phyloP scores from a whole-genome alignment of 2,888 invertebrate genomes.

The Lottia scabra region DNA sequence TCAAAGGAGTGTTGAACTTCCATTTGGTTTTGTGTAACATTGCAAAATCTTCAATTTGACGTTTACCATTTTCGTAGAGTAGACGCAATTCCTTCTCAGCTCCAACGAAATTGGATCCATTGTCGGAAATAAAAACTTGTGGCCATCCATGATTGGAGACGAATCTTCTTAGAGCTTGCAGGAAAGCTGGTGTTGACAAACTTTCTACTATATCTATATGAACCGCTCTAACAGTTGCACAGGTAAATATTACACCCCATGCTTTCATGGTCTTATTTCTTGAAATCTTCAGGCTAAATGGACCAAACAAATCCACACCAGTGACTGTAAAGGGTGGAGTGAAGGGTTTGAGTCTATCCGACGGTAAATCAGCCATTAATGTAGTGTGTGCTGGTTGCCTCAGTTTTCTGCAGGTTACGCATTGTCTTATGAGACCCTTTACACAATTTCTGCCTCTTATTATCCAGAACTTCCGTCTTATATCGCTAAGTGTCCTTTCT shows the following conservation, averaged over 20 bases:
- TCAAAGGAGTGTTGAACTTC: conserved; percentile 12
- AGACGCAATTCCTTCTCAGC: conserved; percentile 5
- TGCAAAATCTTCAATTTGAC: conserved; percentile 8
- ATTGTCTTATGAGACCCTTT: conserved; percentile 7
- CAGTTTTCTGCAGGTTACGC: not conserved
- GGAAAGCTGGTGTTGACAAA: conserved; percentile 3
- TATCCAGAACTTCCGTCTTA: conserved; percentile 13
- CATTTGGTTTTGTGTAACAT: conserved; percentile 14
- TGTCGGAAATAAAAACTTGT: conserved; percentile 18
- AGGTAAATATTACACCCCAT: conserved; percentile 18
- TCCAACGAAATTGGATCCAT: conserved; percentile 11
- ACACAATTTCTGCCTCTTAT: conserved; percentile 11
- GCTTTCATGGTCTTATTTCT: conserved; percentile 1
- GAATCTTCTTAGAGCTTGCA: not conserved
- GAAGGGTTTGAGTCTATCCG: not conserved
- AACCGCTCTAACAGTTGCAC: conserved; percentile 5
- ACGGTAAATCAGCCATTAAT: conserved; percentile 6
- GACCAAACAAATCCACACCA: conserved; percentile 13
- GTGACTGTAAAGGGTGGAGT: conserved; percentile 10
- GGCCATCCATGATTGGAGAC: conserved; percentile 4
- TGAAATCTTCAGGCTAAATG: not conserved
- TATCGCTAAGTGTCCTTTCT: conserved; percentile 14
- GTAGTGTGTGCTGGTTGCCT: conserved; percentile 7
- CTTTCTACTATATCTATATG: conserved; percentile 6
- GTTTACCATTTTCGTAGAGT: conserved; percentile 9